Conservation (phyloP, 1,140 invertebrate species). For the Drosophila santomea region DNA sequence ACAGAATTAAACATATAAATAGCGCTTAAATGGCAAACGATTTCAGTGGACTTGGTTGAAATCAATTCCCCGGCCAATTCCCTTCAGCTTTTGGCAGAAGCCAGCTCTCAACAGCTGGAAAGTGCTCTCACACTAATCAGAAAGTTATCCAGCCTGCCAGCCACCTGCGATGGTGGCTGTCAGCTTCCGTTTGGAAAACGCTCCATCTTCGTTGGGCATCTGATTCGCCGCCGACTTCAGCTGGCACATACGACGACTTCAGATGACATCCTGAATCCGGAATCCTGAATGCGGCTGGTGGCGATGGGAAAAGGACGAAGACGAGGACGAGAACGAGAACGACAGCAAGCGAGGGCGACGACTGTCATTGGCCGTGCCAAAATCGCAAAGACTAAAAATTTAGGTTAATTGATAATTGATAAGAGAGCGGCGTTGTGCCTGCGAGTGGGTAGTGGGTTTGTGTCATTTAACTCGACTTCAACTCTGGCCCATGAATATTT, state of each 20-base stretch:
- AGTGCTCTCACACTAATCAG: conserved; percentile 68
- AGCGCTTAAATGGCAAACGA: too few species aligned
- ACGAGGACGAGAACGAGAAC: too few species aligned
- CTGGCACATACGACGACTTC: conserved; percentile 49
- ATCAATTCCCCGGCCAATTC: conserved; percentile 8
- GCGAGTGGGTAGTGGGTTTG: conserved; percentile 12
- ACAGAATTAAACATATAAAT: too few species aligned
- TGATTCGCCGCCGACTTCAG: conserved; percentile 49
- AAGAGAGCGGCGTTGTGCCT: conserved; percentile 52
- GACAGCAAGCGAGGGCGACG: background rate
- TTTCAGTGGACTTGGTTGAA: background rate
- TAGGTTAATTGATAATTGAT: conserved; percentile 83
- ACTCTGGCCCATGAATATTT: conserved; percentile 65
- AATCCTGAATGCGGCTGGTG: conserved; percentile 1
- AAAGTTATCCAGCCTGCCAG: conserved; percentile 29
- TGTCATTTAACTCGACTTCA: conserved; percentile 51
- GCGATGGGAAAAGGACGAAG: background rate
- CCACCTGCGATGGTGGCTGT: conserved; percentile 49
- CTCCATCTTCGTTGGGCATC: conserved; percentile 59
- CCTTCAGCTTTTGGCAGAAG: background rate
- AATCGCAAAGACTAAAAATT: conserved; percentile 74
- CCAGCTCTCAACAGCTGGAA: conserved; percentile 13
- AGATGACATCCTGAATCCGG: conserved; percentile 31
- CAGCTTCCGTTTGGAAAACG: conserved; percentile 64
- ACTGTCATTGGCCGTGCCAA: conserved; percentile 67